Base-by-base conservation (phyloP, 1,140 invertebrate species). In the Cotesia glomerata region DNA sequence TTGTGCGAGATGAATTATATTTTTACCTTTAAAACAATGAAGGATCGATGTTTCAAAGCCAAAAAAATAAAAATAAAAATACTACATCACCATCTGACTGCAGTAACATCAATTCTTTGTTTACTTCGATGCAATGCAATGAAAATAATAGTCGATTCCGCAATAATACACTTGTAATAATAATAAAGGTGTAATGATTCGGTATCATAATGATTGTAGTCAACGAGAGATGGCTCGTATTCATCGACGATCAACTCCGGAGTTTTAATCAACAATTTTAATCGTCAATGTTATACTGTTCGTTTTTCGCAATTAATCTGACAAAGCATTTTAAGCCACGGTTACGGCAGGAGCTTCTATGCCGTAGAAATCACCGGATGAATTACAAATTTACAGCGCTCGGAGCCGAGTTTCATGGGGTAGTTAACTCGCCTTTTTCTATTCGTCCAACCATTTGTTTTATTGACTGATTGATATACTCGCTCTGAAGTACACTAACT, bases 361-460 rank as follows among this genome's bases (percentile, higher is more conserved):
- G 45, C 51, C 39, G 39, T 11, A 11, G 16, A 39, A 69, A 73
- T 69, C 59, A 61, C 65, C 61, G 65, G 54, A 73, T 73, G 66
- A 73, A 73, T 73, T 73, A 69, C 72, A 73, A 73, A 73, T 73
- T 73, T 69, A 69, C 69, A 69, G 65, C 52, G 18, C 52, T 52
- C 39, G 49, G 45, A 36, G 36, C 45, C 71, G 65, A 26, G 26
- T 26, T 26, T 26, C 26, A 59, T 36, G 9, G 3, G 2, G 58
- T 26, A 51, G 58, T 61, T 66, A 66, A 73, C 64, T 67, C 52
- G 26, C 65, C 26, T 26, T 26, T 26, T 26, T 26, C 26, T 26
- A 26, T 26, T 26, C 62, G 64, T 56, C 49, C 39, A 45, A 0
- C 11, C 39, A 45, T 9, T 45, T 45, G 39, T 45, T 45, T 45